phyloP scores from a whole-genome alignment of 2,113 vertebrate genomes.

The Microtus richardsoni region DNA sequence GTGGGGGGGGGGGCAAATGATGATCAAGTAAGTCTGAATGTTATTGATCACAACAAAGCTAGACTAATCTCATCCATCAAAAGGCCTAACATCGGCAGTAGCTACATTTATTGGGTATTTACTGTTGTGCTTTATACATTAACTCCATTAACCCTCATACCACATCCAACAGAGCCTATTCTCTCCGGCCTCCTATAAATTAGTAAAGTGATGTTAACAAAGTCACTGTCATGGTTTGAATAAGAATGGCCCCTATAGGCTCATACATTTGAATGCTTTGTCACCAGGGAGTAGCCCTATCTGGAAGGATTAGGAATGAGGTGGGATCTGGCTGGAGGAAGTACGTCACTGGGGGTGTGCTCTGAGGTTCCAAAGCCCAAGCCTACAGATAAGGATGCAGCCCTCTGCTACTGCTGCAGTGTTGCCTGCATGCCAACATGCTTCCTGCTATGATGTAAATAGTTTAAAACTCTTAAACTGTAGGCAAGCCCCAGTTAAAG shows the following conservation, averaged over 20 bases:
- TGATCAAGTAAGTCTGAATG: neutral
- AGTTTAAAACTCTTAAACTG: neutral
- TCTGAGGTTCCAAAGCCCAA: neutral
- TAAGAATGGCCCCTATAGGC: neutral
- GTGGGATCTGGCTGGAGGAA: neutral
- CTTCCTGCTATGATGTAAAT: neutral
- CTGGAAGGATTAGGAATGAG: neutral
- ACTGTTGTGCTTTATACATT: slow-evolving; percentile 8
- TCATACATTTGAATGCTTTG: neutral
- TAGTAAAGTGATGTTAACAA: slow-evolving; percentile 19
- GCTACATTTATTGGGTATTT: neutral
- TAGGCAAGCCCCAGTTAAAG: neutral
- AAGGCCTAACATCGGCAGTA: slow-evolving; percentile 5
- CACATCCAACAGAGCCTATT: neutral
- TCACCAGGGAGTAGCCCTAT: neutral
- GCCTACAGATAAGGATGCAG: neutral
- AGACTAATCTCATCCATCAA: neutral
- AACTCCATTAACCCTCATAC: neutral
- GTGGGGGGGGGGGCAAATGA: neutral
- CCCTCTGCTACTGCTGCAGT: neutral
- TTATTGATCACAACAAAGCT: slow-evolving; percentile 20
- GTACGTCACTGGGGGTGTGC: neutral
- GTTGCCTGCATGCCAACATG: neutral
- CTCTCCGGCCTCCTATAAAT: slow-evolving; percentile 26
- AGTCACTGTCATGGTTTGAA: neutral